These are phyloP conservation scores for Drosophila pseudoobscura DNA, from an alignment of 1,140 invertebrate genomes.

Conservation along the genomic window DNA sequence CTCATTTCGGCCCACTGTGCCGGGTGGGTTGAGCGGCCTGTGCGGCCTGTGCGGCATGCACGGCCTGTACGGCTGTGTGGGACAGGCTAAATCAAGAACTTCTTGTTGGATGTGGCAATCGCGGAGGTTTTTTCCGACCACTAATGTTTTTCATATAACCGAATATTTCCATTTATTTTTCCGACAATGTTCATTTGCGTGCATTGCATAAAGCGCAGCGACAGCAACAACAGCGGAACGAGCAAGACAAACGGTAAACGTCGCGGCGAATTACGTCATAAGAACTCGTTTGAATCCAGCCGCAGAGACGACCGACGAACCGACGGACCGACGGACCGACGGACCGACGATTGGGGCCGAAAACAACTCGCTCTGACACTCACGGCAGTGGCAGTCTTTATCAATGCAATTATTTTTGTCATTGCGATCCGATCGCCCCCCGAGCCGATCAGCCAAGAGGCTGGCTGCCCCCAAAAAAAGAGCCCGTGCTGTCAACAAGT, in stretches of 20 bases:
- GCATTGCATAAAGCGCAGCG: slow-evolving; percentile 48
- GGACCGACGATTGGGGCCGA: slow-evolving; percentile 53
- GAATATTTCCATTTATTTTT: slow-evolving; percentile 53
- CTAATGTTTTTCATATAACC: slow-evolving; percentile 33
- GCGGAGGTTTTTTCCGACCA: slow-evolving; percentile 19
- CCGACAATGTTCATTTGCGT: slow-evolving; percentile 58
- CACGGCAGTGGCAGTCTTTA: slow-evolving; percentile 47
- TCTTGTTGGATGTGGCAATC: slow-evolving; percentile 62
- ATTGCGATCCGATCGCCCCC: slow-evolving; percentile 47
- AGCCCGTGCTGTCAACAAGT: too few relatives aligned
- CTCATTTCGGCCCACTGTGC: slow-evolving; percentile 23
- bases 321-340: slow-evolving; percentile 42
- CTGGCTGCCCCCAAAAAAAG: too few relatives aligned
- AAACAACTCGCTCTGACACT: slow-evolving; percentile 49
- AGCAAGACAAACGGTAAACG: slow-evolving; percentile 27
- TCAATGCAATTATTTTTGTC: slow-evolving; percentile 72
- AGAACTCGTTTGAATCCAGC: slow-evolving; percentile 74
- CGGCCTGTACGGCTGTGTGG: neutral
- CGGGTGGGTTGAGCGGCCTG: too few relatives aligned
- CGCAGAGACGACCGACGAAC: slow-evolving; percentile 1
- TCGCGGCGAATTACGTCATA: slow-evolving; percentile 65
- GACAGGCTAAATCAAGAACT: slow-evolving; percentile 55
- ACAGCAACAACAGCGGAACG: neutral
- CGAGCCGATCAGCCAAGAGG: neutral
- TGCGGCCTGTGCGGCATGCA: too few relatives aligned